A percentile compares a stretch with the other conserved stretches of the same genome.
These are phyloP conservation scores for Arge pagana DNA, from an alignment of 2,888 invertebrate species.

Conservation along the genomic window DNA sequence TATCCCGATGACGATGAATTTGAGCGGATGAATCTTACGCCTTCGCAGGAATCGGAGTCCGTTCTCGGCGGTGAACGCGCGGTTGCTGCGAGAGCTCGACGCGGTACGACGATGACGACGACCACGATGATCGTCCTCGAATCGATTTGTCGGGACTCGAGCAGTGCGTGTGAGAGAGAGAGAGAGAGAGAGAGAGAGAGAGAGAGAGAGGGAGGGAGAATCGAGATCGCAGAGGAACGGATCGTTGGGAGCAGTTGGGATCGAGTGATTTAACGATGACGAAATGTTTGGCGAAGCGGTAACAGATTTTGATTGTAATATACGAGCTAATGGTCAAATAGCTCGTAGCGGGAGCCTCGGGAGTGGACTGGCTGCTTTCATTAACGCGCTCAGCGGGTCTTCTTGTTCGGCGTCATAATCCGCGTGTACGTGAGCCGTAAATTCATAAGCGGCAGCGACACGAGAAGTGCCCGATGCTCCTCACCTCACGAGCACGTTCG, in stretches of 20 bases:
- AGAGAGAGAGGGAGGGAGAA: conserved; percentile 14
- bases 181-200: conserved; percentile 17
- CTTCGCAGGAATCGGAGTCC: no score
- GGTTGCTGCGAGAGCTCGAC: no score
- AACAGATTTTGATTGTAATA: conserved; percentile 13
- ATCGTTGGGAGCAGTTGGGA: no score
- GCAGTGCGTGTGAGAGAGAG: conserved; percentile 22
- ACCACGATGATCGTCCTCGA: no score
- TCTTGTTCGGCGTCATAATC: conserved; percentile 4
- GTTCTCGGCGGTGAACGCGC: no score
- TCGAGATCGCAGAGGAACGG: no score
- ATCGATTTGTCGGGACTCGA: conserved; percentile 26
- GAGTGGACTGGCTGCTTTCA: conserved; percentile 3
- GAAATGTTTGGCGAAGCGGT: background rate
- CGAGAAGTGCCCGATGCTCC: no score
- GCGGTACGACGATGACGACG: no score
- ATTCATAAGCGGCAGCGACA: conserved; percentile 9
- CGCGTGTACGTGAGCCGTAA: conserved; percentile 2
- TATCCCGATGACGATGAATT: no score
- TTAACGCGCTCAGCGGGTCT: conserved; percentile 6
- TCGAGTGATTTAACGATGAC: conserved; percentile 8
- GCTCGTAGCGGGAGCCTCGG: background rate
- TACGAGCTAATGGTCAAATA: conserved; percentile 3
- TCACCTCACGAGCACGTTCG: background rate
- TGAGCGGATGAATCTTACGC: no score